phyloP scores from a whole-genome alignment of 1,140 invertebrate species.

The Hycleus cichorii region DNA sequence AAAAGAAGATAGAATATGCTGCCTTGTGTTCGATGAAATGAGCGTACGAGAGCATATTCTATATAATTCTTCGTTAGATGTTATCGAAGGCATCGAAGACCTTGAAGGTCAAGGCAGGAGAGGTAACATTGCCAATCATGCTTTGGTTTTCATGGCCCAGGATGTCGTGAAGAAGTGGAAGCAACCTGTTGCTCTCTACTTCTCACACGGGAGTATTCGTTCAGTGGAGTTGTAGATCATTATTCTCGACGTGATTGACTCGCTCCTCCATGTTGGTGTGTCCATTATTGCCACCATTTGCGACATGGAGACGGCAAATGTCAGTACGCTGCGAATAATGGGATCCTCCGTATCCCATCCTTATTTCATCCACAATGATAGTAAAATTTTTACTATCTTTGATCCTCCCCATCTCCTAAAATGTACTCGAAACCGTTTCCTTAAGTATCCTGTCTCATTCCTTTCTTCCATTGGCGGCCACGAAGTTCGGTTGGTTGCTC shows the following conservation, averaged over 20 bases:
- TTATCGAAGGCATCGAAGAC: slow-evolving; percentile 3
- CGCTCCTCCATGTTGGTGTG: neutral
- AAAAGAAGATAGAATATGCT: slow-evolving; percentile 10
- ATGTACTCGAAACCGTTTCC: too few species aligned
- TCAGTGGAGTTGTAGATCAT: too few species aligned
- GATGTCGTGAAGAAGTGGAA: slow-evolving; percentile 1
- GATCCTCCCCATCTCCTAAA: too few species aligned
- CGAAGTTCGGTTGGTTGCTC: too few species aligned
- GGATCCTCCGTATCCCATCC: neutral
- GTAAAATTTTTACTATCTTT: too few species aligned
- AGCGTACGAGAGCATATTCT: slow-evolving; percentile 3
- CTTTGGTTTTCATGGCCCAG: slow-evolving; percentile 9
- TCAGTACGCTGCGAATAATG: neutral
- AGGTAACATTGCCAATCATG: slow-evolving; percentile 2
- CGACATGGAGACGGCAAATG: slow-evolving; percentile 7
- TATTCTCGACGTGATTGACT: neutral
- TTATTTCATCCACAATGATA: neutral
- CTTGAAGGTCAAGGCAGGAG: neutral
- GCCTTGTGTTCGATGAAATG: slow-evolving; percentile 15
- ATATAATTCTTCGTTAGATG: slow-evolving; percentile 3
- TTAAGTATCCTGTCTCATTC: neutral
- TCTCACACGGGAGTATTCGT: neutral
- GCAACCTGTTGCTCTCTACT: slow-evolving; percentile 5
- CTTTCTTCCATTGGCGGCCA: neutral
- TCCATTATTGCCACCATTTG: slow-evolving; percentile 7